Percentiles rank a stretch among this genome's conserved stretches.
Conservation (phyloP, 1,140 invertebrate genomes). For the Cecropterus lyciades region DNA sequence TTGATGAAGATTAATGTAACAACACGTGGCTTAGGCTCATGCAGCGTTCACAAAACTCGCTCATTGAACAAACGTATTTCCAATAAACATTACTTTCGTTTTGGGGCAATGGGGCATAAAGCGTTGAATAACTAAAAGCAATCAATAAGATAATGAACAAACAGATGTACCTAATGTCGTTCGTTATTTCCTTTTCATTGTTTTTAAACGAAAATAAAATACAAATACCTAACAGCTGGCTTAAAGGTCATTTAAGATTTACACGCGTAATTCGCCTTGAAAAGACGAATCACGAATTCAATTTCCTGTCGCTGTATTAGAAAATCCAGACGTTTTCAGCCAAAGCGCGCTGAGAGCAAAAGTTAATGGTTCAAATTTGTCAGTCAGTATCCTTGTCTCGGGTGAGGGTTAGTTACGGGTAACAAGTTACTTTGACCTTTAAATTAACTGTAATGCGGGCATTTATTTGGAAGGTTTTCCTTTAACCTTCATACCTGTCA, state of each 20-base stretch:
- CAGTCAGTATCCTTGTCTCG: constrained; percentile 1
- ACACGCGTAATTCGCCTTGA: neutral
- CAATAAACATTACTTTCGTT: no score
- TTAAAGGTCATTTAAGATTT: neutral
- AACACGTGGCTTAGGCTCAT: no score
- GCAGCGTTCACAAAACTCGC: no score
- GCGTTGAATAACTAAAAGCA: no score
- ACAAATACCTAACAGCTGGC: neutral
- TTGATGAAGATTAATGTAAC: no score
- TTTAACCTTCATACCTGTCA: constrained; percentile 25
- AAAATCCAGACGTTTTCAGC: neutral
- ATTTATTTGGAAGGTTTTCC: constrained; percentile 29
- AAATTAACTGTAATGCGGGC: constrained; percentile 13
- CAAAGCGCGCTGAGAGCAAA: neutral
- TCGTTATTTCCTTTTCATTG: no score
- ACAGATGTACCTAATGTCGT: no score
- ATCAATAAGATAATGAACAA: no score
- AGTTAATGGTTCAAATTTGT: constrained; percentile 12
- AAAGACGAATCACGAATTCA: constrained; percentile 11
- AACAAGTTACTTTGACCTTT: constrained; percentile 15
- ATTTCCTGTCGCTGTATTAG: constrained; percentile 6
- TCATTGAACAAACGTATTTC: no score
- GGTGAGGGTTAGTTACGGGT: constrained; percentile 11
- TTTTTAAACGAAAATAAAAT: neutral
- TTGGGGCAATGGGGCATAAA: no score